Base-by-base conservation (phyloP, 2,113 vertebrate genomes). In the Corythoichthys haematopterus region DNA sequence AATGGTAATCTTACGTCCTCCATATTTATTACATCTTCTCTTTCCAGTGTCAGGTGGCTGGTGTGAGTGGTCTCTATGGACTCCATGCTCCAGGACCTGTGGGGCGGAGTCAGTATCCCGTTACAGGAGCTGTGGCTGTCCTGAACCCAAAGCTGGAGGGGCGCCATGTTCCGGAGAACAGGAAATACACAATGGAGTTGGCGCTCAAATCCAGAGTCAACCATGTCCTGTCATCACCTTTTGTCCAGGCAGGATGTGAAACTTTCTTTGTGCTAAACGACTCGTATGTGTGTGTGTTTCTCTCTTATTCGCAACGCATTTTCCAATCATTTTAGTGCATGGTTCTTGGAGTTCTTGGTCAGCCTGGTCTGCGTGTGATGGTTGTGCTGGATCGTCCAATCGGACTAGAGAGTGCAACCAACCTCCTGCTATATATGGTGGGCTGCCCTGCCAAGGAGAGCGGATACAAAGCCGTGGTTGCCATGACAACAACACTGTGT, bases 31-130 rank as follows among this genome's bases (percentile, higher is more conserved):
- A 10, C 20, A 20, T 2, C n/a, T 28, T 12, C 6, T 60, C 2
- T 58, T 63, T 51, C 47, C 76, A 96, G 95, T 94, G 76, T 73
- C 89, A 0, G 95, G 94, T 0, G 71, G 74, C 66, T 96, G 95
- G 95, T 97, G 95, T 55, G 87, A 85, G 0, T 97, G 94, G 95
- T 94, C 92, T 0, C 83, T 86, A 0, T 96, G 95, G 95, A 94
- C 91, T 0, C 90, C 89, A 0, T 96, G 95, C 75, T 92, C 94
- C 43, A 89, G 87, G 80, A 94, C 94, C 0, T 97, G 95, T 16
- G 89, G 92, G 20, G 84, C 79, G 0, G 94, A 95, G 83, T 75
- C 58, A 0, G 90, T 91, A 65, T 85, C 88, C n/a, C 90, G 93
- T 50, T 93, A 94, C 81, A 90, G 94, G 56, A 91, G 88, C 81